These are phyloP conservation scores for Corythaeola cristata DNA, from an alignment of 2,113 vertebrate genomes.

Conservation along the genomic window DNA sequence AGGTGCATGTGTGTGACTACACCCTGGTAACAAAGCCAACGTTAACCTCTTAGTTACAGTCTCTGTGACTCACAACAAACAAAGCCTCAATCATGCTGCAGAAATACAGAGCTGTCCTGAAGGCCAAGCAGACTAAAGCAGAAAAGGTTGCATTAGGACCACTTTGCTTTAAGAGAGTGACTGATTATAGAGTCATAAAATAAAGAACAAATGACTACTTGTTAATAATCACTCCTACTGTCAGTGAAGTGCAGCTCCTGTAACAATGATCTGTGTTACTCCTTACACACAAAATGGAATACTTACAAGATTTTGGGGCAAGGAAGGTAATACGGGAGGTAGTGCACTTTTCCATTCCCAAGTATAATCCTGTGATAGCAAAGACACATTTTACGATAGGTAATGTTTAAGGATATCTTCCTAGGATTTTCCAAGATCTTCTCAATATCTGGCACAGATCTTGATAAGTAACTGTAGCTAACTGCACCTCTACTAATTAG, in stretches of 20 bases:
- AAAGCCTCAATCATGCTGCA: background rate
- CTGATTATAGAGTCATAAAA: background rate
- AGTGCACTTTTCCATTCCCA: conserved; percentile 3
- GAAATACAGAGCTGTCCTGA: background rate
- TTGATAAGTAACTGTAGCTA: background rate
- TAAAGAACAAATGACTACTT: background rate
- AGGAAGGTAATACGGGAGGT: conserved; percentile 66
- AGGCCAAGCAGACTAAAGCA: background rate
- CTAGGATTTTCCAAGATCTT: background rate
- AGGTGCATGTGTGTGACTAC: background rate
- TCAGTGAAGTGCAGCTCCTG: background rate
- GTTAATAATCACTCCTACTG: background rate
- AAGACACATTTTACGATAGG: background rate
- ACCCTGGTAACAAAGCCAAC: background rate
- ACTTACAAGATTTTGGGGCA: conserved; percentile 73
- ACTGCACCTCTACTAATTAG: background rate
- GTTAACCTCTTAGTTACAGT: background rate
- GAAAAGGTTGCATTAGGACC: background rate
- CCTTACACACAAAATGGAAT: background rate
- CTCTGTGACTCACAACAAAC: background rate
- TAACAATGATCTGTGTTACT: background rate
- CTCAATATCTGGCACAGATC: background rate
- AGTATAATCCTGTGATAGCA: conserved; percentile 4
- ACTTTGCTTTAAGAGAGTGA: background rate
- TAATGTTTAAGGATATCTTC: background rate